Conservation (phyloP, 2,888 invertebrate genomes). For the Laspeyria flexula region DNA sequence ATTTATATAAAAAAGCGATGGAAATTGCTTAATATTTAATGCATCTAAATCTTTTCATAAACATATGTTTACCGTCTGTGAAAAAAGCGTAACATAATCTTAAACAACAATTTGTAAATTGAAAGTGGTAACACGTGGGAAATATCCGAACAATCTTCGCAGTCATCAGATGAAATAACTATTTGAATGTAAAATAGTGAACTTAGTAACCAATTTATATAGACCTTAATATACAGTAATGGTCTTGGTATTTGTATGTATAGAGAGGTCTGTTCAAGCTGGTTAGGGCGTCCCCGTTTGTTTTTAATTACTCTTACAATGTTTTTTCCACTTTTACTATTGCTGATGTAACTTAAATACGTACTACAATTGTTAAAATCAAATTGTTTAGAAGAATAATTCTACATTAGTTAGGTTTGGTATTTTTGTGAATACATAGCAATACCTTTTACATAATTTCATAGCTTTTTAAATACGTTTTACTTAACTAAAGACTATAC, state of each 20-base stretch:
- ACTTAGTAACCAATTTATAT: conserved; percentile 4
- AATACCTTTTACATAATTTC: no score
- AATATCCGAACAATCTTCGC: conserved; percentile 26
- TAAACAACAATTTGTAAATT: conserved; percentile 23
- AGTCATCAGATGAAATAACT: conserved; percentile 23
- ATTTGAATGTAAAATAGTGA: conserved; percentile 18
- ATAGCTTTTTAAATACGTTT: no score
- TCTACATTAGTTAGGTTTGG: no score
- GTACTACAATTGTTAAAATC: not conserved
- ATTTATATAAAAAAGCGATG: no score
- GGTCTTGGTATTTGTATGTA: not conserved
- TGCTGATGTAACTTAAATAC: conserved; percentile 5
- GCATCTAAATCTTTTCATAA: conserved; percentile 2
- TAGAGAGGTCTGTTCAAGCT: conserved; percentile 2
- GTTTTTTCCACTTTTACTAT: conserved; percentile 1
- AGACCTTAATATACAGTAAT: not conserved
- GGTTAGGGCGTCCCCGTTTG: not conserved
- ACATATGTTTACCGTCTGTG: conserved; percentile 1
- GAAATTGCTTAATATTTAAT: no score
- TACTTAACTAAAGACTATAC: no score
- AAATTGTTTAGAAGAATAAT: not conserved
- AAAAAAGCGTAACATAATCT: conserved; percentile 18
- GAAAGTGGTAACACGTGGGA: conserved; percentile 40
- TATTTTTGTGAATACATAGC: no score
- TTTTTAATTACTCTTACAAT: not conserved